These are phyloP conservation scores for Syrphus vitripennis DNA, from an alignment of 2,888 invertebrate genomes.

Conservation along the genomic window DNA sequence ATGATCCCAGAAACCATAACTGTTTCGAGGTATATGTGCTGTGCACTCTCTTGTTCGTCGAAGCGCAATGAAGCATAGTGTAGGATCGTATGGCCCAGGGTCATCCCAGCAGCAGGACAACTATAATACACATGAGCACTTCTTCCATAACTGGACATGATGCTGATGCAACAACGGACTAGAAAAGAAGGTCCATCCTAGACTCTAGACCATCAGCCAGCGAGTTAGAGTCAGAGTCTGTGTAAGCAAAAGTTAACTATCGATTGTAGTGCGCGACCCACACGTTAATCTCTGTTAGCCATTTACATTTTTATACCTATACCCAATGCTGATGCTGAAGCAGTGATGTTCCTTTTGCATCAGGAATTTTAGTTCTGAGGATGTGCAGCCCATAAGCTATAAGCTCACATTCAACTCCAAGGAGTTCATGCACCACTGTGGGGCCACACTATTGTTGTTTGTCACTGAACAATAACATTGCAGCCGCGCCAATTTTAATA, in stretches of 20 bases:
- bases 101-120: constrained; percentile 51
- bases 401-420: neutral
- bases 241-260: constrained; percentile 54
- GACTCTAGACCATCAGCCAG: neutral
- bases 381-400: neutral
- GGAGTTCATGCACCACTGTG: constrained; percentile 54
- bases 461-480: constrained; percentile 68
- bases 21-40: neutral
- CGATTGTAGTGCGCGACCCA: constrained; percentile 63
- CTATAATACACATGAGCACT: constrained; percentile 32
- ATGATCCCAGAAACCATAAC: constrained; percentile 47
- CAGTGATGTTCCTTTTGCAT: constrained; percentile 7
- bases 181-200: constrained; percentile 18
- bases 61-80: constrained; percentile 49
- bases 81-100: constrained; percentile 49
- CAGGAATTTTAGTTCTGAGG: constrained; percentile 24
- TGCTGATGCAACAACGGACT: neutral
- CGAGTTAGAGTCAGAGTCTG: neutral
- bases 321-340: neutral
- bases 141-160: constrained; percentile 62
- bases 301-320: constrained; percentile 62
- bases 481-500: constrained; percentile 67
- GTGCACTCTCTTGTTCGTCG: constrained; percentile 17
- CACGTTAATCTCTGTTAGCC: constrained; percentile 63
- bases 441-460: constrained; percentile 65